Conservation (phyloP, 2,113 vertebrate genomes). For the Greenwoodochromis staneri region DNA sequence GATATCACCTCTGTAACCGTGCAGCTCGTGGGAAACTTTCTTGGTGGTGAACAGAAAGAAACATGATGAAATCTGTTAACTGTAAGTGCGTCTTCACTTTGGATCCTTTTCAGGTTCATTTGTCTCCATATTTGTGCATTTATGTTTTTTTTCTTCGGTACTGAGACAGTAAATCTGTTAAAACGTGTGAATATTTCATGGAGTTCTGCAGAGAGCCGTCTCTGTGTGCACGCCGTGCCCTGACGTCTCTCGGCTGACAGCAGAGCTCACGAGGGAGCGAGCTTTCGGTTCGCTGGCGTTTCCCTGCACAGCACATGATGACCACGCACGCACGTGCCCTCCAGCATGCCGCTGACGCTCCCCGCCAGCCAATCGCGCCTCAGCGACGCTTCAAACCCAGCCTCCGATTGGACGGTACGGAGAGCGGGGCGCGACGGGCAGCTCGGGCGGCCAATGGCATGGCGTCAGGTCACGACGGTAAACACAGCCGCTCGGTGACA, state of each 20-base stretch:
- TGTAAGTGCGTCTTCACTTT: rapidly evolving
- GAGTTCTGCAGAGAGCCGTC: neutral
- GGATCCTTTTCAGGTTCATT: rapidly evolving
- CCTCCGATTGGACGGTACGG: neutral
- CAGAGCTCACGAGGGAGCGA: neutral
- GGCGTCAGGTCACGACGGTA: neutral
- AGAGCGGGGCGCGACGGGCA: neutral
- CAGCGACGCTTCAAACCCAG: neutral
- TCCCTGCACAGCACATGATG: constrained; percentile 32
- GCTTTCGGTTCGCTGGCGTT: neutral
- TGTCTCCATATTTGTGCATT: neutral
- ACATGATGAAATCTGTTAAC: neutral
- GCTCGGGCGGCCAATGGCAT: neutral
- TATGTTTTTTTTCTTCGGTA: rapidly evolving
- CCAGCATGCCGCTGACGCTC: neutral
- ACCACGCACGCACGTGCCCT: constrained; percentile 24
- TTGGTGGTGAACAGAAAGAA: rapidly evolving
- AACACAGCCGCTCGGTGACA: neutral
- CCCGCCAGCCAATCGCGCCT: neutral
- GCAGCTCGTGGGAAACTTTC: neutral
- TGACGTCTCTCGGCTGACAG: neutral
- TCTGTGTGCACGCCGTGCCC: neutral
- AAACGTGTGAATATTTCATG: neutral
- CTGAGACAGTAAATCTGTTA: neutral
- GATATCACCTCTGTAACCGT: neutral